Conservation (phyloP, 2,888 invertebrate genomes). For the Chymomyza fuscimana region DNA sequence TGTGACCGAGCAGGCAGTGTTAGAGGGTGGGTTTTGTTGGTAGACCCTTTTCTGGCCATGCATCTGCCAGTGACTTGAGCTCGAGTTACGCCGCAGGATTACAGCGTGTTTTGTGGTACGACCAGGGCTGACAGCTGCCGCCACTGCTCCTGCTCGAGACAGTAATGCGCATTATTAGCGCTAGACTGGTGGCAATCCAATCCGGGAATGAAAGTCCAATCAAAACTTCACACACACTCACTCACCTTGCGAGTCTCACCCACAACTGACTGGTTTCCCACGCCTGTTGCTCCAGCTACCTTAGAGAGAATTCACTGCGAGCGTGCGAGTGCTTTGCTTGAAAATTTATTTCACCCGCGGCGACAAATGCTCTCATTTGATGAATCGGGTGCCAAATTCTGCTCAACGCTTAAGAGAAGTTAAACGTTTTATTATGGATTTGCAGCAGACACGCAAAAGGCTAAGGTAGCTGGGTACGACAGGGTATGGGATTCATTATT, state of each 20-base stretch:
- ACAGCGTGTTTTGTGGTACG: slow-evolving; percentile 45
- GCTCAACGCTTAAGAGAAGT: slow-evolving; percentile 68
- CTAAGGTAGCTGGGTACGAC: background rate
- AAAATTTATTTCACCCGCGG: slow-evolving; percentile 38
- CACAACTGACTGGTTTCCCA: slow-evolving; percentile 64
- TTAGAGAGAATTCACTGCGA: slow-evolving; percentile 7
- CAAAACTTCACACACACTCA: slow-evolving; percentile 23
- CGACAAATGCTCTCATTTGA: slow-evolving; percentile 58
- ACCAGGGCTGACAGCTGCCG: background rate
- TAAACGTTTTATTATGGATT: slow-evolving; percentile 67
- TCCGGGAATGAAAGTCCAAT: slow-evolving; percentile 26
- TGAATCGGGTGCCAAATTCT: slow-evolving; percentile 75
- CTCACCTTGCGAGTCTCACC: slow-evolving; percentile 28
- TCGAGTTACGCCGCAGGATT: slow-evolving; percentile 65
- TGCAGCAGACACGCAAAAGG: slow-evolving; percentile 65
- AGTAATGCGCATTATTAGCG: slow-evolving; percentile 72
- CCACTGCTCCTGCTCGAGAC: slow-evolving; percentile 17
- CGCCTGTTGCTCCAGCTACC: slow-evolving; percentile 47
- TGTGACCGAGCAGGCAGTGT: slow-evolving; percentile 48
- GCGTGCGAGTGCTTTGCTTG: slow-evolving; percentile 30
- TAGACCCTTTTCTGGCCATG: slow-evolving; percentile 40
- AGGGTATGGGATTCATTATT: background rate
- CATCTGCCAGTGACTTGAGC: slow-evolving; percentile 50
- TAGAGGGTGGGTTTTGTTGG: background rate
- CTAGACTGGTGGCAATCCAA: slow-evolving; percentile 49